Evolutionary conservation across 2,888 invertebrate genomes (phyloP), one percentile per base, ranked within the genome.

Genomic region (Aphodius granarius): DNA sequence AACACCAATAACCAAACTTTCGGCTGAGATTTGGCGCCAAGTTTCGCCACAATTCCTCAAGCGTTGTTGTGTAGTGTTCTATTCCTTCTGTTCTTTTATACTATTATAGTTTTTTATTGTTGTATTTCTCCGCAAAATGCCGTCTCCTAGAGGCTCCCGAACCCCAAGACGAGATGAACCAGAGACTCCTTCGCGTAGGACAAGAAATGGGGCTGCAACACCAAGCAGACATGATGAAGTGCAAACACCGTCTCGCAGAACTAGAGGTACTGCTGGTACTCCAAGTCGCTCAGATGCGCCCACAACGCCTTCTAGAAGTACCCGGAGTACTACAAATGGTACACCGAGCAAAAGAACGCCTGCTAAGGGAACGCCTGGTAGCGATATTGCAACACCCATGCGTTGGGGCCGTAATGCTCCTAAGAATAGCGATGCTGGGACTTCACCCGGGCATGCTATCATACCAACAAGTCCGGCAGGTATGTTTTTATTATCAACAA

Each of bases 371-470:
- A 15, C 68, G 64, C n/a, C 77, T 22, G 80, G 82, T 66, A 80
- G 80, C 75, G 78, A 81, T 3, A 80, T 80, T 4, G 84, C 86
- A 19, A 88, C 88, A 22, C 90, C 89, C 0, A 85, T 89, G 83
- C 82, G 89, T 82, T 89, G 89, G 88, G 89, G 88, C n/a, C n/a
- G 20, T 23, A 84, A 79, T 43, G 83, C 83, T 63, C 83, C 84
- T 20, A 81, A 84, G n/a, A 81, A 81, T 43, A 79, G 81, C 20
- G 87, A 86, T 66, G 84, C 85, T 16, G 81, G 82, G 5, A 82
- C 86, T 9, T 88, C 88, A 3, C 89, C 89, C 9, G 84, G 85
- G n/a, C 84, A 83, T 21, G 85, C 83, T 78, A 76, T 85, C 71
- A 84, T 85, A 16, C 84, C 85, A n/a, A 86, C 86, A 20, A 87